Percentiles rank a stretch among this genome's conserved stretches.
These are phyloP conservation scores for Benthosema pterotum DNA, from an alignment of 2,797 vertebrate species.

Conservation along the genomic window DNA sequence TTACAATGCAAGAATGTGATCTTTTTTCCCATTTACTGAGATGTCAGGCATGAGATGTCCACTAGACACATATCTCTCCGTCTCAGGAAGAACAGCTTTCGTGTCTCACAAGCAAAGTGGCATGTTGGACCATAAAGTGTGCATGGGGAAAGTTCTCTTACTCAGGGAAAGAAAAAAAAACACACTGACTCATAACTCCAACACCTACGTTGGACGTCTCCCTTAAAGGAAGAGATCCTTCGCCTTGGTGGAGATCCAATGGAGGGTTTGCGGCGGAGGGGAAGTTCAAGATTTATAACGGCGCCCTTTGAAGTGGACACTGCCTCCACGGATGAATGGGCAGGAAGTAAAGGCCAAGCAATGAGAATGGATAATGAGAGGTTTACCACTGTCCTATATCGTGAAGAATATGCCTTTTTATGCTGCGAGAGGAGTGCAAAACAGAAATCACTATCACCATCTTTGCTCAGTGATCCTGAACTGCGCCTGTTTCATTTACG, in stretches of 20 bases:
- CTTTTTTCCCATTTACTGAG: no score
- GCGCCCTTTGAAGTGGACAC: slow-evolving; percentile 12
- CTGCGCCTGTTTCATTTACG: neutral
- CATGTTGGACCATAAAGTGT: slow-evolving; percentile 8
- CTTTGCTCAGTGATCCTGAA: neutral
- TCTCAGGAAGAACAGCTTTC: neutral
- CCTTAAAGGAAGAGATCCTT: slow-evolving; percentile 1
- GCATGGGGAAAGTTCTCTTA: neutral
- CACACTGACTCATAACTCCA: neutral
- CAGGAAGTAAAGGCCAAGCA: neutral
- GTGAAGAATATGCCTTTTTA: no score
- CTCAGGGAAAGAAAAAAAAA: no score
- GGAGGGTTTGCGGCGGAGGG: neutral
- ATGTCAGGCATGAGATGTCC: no score
- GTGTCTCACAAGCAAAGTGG: neutral
- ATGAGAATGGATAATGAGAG: neutral
- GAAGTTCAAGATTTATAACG: slow-evolving; percentile 4
- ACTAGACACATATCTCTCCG: neutral
- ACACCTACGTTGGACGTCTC: neutral
- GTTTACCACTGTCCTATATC: neutral
- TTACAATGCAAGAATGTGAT: no score
- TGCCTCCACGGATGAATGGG: neutral
- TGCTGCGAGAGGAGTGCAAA: neutral
- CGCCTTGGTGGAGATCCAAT: neutral
- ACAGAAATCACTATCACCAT: neutral